phyloP scores from a whole-genome alignment of 2,888 invertebrate genomes.

The Drosophila dives region DNA sequence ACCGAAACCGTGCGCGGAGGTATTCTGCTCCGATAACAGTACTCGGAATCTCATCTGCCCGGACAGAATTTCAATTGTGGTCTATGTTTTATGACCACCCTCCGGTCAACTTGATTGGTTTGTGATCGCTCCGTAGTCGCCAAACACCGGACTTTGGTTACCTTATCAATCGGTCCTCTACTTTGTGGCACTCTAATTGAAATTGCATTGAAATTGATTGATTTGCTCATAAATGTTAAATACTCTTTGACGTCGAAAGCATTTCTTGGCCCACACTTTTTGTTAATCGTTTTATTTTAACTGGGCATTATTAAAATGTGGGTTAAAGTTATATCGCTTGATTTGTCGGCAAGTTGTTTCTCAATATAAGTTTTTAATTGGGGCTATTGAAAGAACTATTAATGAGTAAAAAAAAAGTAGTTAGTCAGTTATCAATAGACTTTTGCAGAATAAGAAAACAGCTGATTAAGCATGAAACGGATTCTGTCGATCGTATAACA shows the following conservation, averaged over 20 bases:
- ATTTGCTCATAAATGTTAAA: constrained; percentile 68
- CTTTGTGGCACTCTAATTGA: constrained; percentile 68
- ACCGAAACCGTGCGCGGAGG: constrained; percentile 10
- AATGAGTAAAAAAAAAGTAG: neutral
- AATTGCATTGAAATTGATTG: constrained; percentile 81
- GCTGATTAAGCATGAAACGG: neutral
- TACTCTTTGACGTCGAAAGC: constrained; percentile 18
- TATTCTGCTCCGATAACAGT: constrained; percentile 27
- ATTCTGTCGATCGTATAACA: neutral
- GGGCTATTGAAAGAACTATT: neutral
- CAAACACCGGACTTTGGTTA: neutral
- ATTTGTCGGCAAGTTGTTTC: constrained; percentile 37
- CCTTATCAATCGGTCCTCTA: constrained; percentile 51
- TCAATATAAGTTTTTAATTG: neutral
- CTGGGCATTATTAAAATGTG: constrained; percentile 24
- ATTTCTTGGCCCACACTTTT: constrained; percentile 38
- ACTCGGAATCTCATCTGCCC: constrained; percentile 30
- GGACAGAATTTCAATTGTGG: constrained; percentile 7
- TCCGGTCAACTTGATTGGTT: constrained; percentile 60
- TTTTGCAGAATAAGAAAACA: neutral
- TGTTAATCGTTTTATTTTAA: constrained; percentile 69
- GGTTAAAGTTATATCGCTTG: constrained; percentile 38
- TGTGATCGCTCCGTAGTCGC: constrained; percentile 36
- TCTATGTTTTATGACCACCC: constrained; percentile 43
- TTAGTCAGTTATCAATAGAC: neutral